Conservation (phyloP, 1,140 invertebrate species). For the Pseudobourletiella spinata region DNA sequence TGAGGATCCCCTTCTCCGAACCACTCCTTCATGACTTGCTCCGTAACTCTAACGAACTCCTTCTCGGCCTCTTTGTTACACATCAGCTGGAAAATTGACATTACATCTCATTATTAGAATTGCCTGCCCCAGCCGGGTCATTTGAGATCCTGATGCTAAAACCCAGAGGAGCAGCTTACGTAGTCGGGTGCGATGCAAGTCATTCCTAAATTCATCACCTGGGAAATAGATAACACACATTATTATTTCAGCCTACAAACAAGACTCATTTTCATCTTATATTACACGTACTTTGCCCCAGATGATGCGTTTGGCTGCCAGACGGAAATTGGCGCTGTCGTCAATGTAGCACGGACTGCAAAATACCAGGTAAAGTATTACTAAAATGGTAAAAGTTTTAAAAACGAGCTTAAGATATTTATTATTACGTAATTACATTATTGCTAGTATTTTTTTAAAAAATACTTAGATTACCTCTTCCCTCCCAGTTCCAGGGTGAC, state of each 20-base stretch:
- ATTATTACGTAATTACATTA: too few species aligned
- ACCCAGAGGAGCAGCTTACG: too few species aligned
- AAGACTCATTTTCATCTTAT: background rate
- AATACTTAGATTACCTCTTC: conserved; percentile 41
- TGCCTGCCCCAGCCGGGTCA: too few species aligned
- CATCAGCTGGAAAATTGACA: conserved; percentile 48
- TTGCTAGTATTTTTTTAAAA: background rate
- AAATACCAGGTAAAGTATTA: conserved; percentile 1
- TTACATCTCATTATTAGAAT: background rate
- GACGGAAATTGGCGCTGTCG: conserved; percentile 35
- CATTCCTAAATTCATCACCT: conserved; percentile 1
- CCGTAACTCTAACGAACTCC: conserved; percentile 38
- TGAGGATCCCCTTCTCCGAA: conserved; percentile 46
- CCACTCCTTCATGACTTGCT: conserved; percentile 44
- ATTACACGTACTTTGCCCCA: conserved; percentile 48
- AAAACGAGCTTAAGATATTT: too few species aligned
- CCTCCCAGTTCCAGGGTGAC: conserved; percentile 56
- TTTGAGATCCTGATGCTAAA: too few species aligned
- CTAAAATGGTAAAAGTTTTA: background rate
- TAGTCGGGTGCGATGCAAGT: conserved; percentile 7
- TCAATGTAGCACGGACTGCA: conserved; percentile 40
- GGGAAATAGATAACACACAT: background rate
- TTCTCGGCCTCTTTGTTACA: conserved; percentile 41
- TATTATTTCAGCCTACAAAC: background rate
- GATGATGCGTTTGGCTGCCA: conserved; percentile 41